Percentiles rank a stretch among this genome's conserved stretches.
These are phyloP conservation scores for Molothrus ater DNA, from an alignment of 2,797 vertebrate genomes.

Conservation along the genomic window DNA sequence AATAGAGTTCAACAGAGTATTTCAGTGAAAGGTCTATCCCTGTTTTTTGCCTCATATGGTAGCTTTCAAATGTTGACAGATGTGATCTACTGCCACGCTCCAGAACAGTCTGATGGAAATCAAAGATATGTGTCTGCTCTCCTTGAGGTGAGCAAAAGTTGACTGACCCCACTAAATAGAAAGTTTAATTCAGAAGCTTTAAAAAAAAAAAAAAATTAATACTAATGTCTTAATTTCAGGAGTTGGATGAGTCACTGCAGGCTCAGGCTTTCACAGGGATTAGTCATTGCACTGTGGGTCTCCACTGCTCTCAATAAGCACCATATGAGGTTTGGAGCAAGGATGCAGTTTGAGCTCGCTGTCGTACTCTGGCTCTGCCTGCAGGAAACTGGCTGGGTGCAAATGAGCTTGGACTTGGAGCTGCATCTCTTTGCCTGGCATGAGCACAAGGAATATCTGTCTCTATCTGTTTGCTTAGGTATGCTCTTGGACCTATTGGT, in stretches of 20 bases:
- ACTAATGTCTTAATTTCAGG: not conserved
- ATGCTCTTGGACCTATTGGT: accelerated
- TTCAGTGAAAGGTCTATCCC: not conserved
- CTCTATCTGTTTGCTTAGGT: not conserved
- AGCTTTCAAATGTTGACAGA: slow-evolving; percentile 20
- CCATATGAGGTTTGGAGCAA: not conserved
- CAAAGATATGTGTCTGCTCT: not conserved
- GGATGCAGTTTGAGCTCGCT: accelerated
- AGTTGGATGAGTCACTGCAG: not conserved
- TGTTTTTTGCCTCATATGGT: not conserved
- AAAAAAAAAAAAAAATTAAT: not conserved
- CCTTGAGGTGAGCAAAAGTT: not conserved
- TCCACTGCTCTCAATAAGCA: not conserved
- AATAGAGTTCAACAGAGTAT: not conserved
- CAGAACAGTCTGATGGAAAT: not conserved
- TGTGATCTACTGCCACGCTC: not conserved
- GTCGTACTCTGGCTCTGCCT: not conserved
- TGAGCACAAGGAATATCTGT: not conserved
- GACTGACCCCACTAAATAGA: not conserved
- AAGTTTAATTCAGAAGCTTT: not conserved
- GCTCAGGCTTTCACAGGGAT: not conserved
- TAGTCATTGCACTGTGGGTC: not conserved
- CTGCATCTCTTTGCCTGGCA: not conserved
- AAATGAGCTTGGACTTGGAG: not conserved
- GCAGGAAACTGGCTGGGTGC: not conserved